Evolutionary conservation across 2,888 invertebrate species (phyloP), one percentile per base, ranked within the genome.

Genomic region (Rhimphoctona megacephalus): DNA sequence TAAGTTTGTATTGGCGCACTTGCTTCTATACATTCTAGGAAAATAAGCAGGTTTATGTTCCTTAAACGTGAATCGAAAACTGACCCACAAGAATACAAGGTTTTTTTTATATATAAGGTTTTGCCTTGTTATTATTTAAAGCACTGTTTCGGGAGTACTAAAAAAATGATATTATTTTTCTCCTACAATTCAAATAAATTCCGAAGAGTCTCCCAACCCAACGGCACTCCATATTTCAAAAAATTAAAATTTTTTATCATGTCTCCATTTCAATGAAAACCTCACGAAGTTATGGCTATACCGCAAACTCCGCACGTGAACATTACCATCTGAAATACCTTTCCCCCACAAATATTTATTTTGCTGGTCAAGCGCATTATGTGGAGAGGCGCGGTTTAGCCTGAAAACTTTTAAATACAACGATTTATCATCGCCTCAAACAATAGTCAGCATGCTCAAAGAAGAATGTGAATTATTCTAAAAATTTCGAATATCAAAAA

Each of bases 271-370:
- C 11, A 33, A 25, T 36, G 0, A 43, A 69, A n/a, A 33, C 11
- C 52, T 72, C 33, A 36, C 11, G 30, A n/a, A n/a, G 49, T 36
- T 49, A 33, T n/a, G 9, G n/a, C 4, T 36, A n/a, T 54, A 11
- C 52, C 64, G 49, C 36, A n/a, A 78, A 67, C 19, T 74, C 79
- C 25, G 70, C 85, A 46, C 70, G 19, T 46, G 70, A 81, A 81
- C n/a, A 14, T 76, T 30, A 36, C 64, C 61, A 54, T 36, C 64
- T 70, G 67, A 64, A 81, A 85, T 77, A 64, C 85, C 81, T 77
- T 77, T 36, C 39, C 25, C 17, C 46, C 57, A 49, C 52, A 49
- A 52, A 30, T 49, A 72, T 72, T 72, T 33, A 19, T 46, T 49
- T 52, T 72, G 33, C 33, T 33, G 49, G 30, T 52, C 72, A 33